Conservation (phyloP, 2,113 vertebrate genomes). For the Lasiurus cinereus region DNA sequence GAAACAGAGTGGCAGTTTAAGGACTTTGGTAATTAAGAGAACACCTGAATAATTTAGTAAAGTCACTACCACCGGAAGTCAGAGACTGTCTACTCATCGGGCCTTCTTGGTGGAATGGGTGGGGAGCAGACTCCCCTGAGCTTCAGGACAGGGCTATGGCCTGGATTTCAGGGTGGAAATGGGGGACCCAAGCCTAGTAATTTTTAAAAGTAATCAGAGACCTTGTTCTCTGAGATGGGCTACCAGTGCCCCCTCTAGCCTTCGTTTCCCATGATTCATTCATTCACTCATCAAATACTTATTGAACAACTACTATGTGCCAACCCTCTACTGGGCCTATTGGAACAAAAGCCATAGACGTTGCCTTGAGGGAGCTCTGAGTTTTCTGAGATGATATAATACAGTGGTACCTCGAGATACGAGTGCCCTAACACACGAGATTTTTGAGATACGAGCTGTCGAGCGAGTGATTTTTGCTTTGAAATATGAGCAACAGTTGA, state of each 20-base stretch:
- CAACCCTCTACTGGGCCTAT: background rate
- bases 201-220: background rate
- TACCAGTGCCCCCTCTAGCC: background rate
- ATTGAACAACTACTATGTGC: background rate
- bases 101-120: background rate
- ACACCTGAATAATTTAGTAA: slow-evolving; percentile 71
- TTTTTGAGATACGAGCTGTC: no score
- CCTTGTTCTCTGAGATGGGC: background rate
- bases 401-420: no score
- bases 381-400: background rate
- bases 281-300: background rate
- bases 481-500: no score
- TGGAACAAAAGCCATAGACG: background rate
- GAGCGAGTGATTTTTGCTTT: no score
- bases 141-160: background rate
- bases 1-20: background rate
- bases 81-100: background rate
- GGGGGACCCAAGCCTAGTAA: background rate
- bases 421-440: no score
- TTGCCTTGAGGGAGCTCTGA: background rate
- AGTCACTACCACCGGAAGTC: slow-evolving; percentile 62
- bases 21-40: slow-evolving; percentile 71
- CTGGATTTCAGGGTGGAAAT: background rate
- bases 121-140: background rate
- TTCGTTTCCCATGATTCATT: background rate